A percentile compares a stretch with the other conserved stretches of the same genome.
phyloP scores from a whole-genome alignment of 2,797 vertebrate species.

The Distichodus sexfasciatus region DNA sequence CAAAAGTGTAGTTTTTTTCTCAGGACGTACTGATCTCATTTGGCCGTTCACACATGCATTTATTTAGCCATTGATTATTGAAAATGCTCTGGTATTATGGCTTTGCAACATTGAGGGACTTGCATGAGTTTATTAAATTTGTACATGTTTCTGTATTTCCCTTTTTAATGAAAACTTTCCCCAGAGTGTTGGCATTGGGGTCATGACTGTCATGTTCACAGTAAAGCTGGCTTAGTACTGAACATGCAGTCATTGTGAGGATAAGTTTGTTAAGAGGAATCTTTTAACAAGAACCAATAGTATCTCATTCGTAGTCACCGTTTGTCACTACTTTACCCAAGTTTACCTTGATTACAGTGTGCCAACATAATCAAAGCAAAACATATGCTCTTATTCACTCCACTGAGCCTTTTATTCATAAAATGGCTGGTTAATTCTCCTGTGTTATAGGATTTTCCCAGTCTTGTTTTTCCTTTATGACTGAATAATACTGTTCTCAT shows the following conservation, averaged over 20 bases:
- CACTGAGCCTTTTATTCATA: constrained; percentile 6
- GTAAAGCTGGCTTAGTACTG: background rate
- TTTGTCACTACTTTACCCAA: background rate
- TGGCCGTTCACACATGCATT: background rate
- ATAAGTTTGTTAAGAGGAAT: background rate
- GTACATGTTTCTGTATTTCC: background rate
- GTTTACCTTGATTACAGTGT: background rate
- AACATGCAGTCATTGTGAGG: background rate
- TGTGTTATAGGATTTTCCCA: background rate
- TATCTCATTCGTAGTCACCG: background rate
- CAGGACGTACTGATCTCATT: background rate
- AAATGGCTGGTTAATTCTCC: background rate
- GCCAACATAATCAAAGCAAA: background rate
- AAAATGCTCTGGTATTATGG: background rate
- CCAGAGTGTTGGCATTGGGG: background rate
- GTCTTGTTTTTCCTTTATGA: constrained; percentile 14
- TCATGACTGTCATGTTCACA: constrained; percentile 8
- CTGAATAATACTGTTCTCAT: constrained; percentile 10
- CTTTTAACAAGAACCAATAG: background rate
- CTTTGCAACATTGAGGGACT: background rate
- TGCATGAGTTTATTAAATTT: background rate
- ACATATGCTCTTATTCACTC: constrained; percentile 21
- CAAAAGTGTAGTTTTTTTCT: too few relatives aligned
- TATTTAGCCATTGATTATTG: background rate
- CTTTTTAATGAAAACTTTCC: background rate